Evolutionary conservation across 2,797 vertebrate species (phyloP).

Genomic region (Coregonus ussuriensis): DNA sequence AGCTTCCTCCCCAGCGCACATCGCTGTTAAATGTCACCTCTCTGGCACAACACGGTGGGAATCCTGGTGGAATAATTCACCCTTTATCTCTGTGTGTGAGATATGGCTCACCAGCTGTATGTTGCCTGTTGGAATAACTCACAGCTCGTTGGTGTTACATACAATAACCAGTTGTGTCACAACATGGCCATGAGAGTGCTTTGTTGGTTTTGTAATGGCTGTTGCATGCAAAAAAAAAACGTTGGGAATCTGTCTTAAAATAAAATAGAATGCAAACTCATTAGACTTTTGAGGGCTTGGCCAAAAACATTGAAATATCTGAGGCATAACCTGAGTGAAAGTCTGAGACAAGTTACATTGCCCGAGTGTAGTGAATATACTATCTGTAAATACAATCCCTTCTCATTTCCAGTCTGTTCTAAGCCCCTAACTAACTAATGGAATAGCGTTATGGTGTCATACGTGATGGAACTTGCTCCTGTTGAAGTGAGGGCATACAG

Average conservation of each 20-base stretch:
- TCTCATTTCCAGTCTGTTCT: constrained; percentile 32
- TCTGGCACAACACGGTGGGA: constrained; percentile 43
- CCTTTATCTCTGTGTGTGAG: constrained; percentile 20
- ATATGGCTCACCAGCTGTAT: constrained; percentile 2
- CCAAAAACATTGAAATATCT: not conserved
- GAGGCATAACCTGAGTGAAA: not conserved
- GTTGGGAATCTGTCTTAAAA: no score
- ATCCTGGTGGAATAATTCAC: constrained; percentile 47
- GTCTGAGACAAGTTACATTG: not conserved
- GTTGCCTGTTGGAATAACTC: constrained; percentile 10
- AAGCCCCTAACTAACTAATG: no score
- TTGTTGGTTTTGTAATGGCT: not conserved
- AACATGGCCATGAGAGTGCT: not conserved
- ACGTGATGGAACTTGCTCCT: no score
- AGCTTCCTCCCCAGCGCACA: constrained; percentile 37
- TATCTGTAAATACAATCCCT: constrained; percentile 14
- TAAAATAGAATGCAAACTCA: no score
- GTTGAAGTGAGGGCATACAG: constrained; percentile 13
- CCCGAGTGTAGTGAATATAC: constrained; percentile 18
- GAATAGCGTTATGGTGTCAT: no score
- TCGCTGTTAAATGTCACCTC: constrained; percentile 48
- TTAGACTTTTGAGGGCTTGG: no score
- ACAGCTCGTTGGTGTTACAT: constrained; percentile 1
- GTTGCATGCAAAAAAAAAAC: not conserved
- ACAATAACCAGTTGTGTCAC: not conserved